phyloP scores from a whole-genome alignment of 92 coral and sea anemone genomes.

The Zoanthus gigantus region DNA sequence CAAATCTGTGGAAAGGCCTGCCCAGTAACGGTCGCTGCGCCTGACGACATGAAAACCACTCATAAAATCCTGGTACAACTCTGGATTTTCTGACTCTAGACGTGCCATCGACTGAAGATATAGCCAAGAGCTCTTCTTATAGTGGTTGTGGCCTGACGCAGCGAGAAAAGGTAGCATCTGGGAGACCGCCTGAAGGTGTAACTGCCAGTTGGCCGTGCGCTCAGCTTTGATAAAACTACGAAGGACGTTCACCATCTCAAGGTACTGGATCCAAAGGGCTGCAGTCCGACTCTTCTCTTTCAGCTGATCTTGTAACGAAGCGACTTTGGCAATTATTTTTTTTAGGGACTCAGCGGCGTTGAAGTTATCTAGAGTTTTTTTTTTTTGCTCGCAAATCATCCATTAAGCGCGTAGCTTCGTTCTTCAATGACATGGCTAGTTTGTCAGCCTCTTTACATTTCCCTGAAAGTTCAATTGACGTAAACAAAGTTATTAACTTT shows the following conservation, averaged over 20 bases:
- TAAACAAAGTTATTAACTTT: conserved; percentile 16
- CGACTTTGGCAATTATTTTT: background rate
- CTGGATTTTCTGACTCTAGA: conserved; percentile 47
- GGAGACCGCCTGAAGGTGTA: background rate
- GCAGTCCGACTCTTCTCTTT: conserved; percentile 21
- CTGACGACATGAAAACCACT: conserved; percentile 52
- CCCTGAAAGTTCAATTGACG: background rate
- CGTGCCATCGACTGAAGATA: conserved; percentile 53
- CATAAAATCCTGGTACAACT: conserved; percentile 35
- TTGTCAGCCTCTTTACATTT: background rate
- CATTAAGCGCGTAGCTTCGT: conserved; percentile 13
- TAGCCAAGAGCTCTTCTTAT: conserved; percentile 27
- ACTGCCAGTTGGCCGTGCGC: background rate
- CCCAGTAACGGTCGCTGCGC: conserved; percentile 59
- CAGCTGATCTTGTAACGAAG: background rate
- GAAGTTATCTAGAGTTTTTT: conserved; percentile 27
- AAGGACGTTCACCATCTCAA: background rate
- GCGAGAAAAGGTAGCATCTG: background rate
- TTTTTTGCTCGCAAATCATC: conserved; percentile 32
- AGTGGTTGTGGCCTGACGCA: background rate
- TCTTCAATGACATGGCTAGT: conserved; percentile 5
- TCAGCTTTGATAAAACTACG: background rate
- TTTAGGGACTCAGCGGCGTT: background rate
- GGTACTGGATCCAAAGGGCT: conserved; percentile 38
- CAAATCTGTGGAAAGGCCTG: conserved; percentile 59